A percentile compares a stretch with the other conserved stretches of the same genome.
Conservation (phyloP, 2,888 invertebrate genomes). For the Lithophane socia region DNA sequence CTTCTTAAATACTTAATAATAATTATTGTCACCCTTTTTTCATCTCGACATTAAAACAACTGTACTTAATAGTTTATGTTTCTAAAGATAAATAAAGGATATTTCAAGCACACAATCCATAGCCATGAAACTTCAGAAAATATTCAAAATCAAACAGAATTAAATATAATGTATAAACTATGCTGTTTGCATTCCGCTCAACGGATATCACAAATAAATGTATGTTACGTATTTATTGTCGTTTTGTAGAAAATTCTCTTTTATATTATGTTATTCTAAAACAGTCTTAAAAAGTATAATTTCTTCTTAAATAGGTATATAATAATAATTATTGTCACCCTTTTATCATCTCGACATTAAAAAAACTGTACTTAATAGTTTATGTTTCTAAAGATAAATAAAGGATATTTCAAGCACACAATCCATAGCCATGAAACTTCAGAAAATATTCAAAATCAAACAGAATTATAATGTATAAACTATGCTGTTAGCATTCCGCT, state of each 20-base stretch:
- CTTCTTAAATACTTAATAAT: not conserved
- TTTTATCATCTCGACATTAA: not conserved
- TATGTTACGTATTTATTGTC: not conserved
- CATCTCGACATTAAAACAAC: not conserved
- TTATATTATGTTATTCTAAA: not conserved
- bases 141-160: no score
- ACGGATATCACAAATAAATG: not conserved
- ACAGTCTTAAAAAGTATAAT: not conserved
- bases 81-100: not conserved
- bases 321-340: not conserved
- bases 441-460: not conserved
- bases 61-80: not conserved
- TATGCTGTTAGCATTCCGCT: not conserved
- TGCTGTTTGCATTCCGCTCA: not conserved
- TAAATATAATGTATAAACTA: no score
- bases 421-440: not conserved
- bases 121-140: not conserved
- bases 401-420: no score
- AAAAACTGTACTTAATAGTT: not conserved
- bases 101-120: not conserved
- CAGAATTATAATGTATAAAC: no score
- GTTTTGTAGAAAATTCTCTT: not conserved
- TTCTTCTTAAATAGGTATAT: no score
- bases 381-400: not conserved
- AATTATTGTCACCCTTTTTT: not conserved